A percentile compares a stretch with the other conserved stretches of the same genome.
phyloP scores from a whole-genome alignment of 1,140 invertebrate species.

The Cyclina sinensis region DNA sequence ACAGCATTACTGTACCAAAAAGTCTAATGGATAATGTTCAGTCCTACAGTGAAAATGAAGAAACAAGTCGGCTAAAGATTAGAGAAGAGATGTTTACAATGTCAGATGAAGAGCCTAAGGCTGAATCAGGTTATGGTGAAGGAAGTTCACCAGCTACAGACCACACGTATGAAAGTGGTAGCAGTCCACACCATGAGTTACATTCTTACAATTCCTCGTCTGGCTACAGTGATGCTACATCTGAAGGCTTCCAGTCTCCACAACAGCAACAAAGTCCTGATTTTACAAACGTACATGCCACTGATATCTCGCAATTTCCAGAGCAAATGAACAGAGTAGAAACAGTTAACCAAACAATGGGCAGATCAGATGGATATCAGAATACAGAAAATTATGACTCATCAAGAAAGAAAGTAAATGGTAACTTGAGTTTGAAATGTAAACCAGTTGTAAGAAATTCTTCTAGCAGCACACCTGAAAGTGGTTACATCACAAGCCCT shows the following conservation, averaged over 20 bases:
- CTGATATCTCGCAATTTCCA: background rate
- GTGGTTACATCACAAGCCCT: conserved; percentile 8
- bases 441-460: background rate
- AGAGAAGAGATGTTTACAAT: background rate
- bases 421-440: background rate
- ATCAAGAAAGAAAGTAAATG: background rate
- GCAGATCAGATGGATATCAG: background rate
- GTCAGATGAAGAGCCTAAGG: background rate
- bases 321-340: background rate
- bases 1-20: too few species aligned
- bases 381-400: background rate
- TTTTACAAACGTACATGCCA: background rate
- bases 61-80: background rate
- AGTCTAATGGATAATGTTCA: too few species aligned
- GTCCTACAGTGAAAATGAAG: background rate
- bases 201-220: background rate
- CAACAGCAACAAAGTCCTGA: background rate
- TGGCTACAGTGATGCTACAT: background rate
- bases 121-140: background rate
- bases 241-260: background rate
- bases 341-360: background rate
- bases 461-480: background rate
- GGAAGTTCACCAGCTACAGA: background rate
- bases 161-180: background rate
- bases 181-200: background rate